Evolutionary conservation across 2,113 vertebrate species (phyloP), one percentile per base, ranked within the genome.

Genomic region (Anoura caudifer): DNA sequence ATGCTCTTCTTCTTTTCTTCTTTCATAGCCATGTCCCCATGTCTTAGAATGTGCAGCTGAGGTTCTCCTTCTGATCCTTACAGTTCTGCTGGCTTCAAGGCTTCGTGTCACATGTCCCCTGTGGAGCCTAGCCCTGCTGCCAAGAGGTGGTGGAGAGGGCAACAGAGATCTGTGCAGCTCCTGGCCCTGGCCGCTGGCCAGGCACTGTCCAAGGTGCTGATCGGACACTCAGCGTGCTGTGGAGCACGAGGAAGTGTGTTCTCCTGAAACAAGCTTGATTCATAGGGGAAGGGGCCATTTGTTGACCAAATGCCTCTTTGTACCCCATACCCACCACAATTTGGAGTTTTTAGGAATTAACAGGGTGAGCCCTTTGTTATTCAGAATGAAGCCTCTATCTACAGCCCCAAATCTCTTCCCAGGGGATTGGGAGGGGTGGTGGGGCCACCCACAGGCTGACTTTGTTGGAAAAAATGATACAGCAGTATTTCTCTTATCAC

Each of bases 361-460:
- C 24, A 41, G 24, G 77, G 56, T 81, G 41, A 88, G 22, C 72
- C 41, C 56, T 61, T 75, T 61, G 72, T 61, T 61, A 31, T 17
- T 70, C n/a, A 52, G 24, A 86, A 31, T 28, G 10, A 56, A 89
- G 28, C 17, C 2, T 13, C 5, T 15, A 43, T 73, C 70, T 45
- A 5, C 9, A 41, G 69, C 43, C 24, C 15, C 43, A 31, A 81
- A 28, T 28, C 33, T 3, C 22, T 14, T 59, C 10, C 36, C 31
- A n/a, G 5, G 52, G 59, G 24, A 10, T 24, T 7, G 26, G 24
- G 19, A 5, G 1, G 0, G 19, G 31, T 4, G 5, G 50, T 15
- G 31, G 14, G 4, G 36, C 14, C 8, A 19, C 24, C 87, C 56
- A 15, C 10, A 3, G 50, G 26, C 85, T 61, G 26, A 50, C 15